Evolutionary conservation across 2,797 vertebrate genomes (phyloP).

Genomic region (Ptychadena robeensis): DNA sequence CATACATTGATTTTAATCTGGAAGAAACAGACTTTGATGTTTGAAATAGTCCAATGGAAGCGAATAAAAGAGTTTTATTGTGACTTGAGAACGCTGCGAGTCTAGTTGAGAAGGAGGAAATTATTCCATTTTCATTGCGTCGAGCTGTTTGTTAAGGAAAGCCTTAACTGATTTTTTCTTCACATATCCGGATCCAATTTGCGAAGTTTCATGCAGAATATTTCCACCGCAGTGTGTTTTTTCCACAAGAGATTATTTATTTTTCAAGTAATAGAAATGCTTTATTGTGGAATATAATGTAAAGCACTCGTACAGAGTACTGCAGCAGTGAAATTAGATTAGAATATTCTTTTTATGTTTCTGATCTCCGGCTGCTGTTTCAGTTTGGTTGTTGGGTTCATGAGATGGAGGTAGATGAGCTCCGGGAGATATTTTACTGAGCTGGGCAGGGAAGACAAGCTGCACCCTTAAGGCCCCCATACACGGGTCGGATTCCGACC

Average conservation of each 20-base stretch:
- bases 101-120: neutral
- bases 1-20: constrained; percentile 43
- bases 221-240: neutral
- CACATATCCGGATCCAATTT: neutral
- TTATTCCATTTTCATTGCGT: neutral
- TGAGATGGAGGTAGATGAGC: too few relatives aligned
- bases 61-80: constrained; percentile 16
- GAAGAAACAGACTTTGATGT: constrained; percentile 22
- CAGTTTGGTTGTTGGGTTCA: neutral
- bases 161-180: constrained; percentile 3
- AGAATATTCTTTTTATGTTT: neutral
- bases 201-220: neutral
- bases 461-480: too few relatives aligned
- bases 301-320: neutral
- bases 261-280: neutral
- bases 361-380: neutral
- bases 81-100: neutral
- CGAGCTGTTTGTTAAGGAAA: neutral
- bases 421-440: too few relatives aligned
- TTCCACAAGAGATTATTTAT: neutral
- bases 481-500: too few relatives aligned
- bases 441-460: too few relatives aligned
- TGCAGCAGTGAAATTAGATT: neutral
- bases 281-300: neutral
- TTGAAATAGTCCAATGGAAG: neutral